Evolutionary conservation across 2,113 vertebrate species (phyloP), one percentile per base, ranked within the genome.

Genomic region (Caloenas nicobarica): DNA sequence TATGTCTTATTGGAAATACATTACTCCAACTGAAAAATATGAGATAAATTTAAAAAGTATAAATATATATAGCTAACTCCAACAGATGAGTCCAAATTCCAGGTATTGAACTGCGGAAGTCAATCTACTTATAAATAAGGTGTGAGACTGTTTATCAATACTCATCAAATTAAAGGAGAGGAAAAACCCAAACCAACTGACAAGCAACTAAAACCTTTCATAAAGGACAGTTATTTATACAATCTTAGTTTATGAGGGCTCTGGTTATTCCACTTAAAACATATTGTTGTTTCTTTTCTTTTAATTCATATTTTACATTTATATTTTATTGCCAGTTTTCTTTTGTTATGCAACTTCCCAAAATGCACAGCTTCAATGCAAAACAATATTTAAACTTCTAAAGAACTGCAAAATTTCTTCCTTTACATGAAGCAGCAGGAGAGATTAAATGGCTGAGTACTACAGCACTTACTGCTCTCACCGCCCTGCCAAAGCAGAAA

Each of bases 21-120:
- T 85, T 90, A 36, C 89, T 74, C 7, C 78, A 88, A 18, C 48
- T 95, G n/a, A 18, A 89, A 66, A 83, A 91, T 93, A 85, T 14
- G 16, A 88, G 72, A 79, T 11, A 53, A 15, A 38, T 66, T 76
- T 74, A 7, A 82, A 60, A 76, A 68, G 5, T 33, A 42, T 44
- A 88, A 66, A 50, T 54, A 22, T 9, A n/a, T 48, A 60, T 50
- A 38, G 13, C 51, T 69, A 60, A 68, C 9, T 66, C n/a, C 9
- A 54, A 53, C 8, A 50, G 7, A 29, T 44, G 10, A 58, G 4
- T 86, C 42, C 11, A 54, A 87, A 95, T 70, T 48, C 3, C 10
- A 26, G 15, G 28, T 58, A 62, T 23, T 71, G 29, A 81, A 42
- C 21, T 28, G 58, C 14, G 78, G 8, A 80, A 90, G 22, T 44